Evolutionary conservation across 2,797 vertebrate genomes (phyloP).

Genomic region (Tangara arthus): DNA sequence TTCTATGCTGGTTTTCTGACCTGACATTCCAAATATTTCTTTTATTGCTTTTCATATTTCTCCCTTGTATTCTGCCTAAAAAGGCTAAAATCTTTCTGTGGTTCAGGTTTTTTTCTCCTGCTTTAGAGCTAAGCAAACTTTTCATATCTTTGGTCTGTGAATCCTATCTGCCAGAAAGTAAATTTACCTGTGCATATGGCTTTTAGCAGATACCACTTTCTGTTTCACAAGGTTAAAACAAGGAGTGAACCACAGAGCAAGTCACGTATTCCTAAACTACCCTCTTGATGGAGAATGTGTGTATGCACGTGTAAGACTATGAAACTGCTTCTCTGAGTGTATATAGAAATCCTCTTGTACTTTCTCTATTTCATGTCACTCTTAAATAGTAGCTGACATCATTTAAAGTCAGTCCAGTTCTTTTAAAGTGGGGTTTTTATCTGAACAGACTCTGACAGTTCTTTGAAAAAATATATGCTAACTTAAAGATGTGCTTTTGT

Average conservation of each 20-base stretch:
- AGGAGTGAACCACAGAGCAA: not conserved
- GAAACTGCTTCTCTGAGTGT: slow-evolving; percentile 10
- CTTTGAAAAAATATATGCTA: not conserved
- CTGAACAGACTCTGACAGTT: not conserved
- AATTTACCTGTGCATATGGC: not conserved
- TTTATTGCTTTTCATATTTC: slow-evolving; percentile 3
- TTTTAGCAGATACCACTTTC: not conserved
- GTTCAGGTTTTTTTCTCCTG: not conserved
- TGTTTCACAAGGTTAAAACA: not conserved
- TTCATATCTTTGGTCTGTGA: not conserved
- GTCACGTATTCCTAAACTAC: not conserved
- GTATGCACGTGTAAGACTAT: not conserved
- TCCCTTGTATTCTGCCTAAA: not conserved
- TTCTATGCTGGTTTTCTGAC: not conserved
- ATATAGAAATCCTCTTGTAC: not conserved
- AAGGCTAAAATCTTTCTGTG: not conserved
- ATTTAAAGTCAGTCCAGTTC: not conserved
- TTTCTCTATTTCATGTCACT: not conserved
- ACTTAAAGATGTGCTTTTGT: not conserved
- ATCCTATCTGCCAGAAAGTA: not conserved
- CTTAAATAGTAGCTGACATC: not conserved
- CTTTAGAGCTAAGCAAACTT: not conserved
- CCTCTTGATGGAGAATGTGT: not conserved
- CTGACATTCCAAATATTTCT: slow-evolving; percentile 43
- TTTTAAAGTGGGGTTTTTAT: not conserved